Evolutionary conservation across 1,140 invertebrate genomes (phyloP).

Genomic region (Ceratosolen fusciceps): DNA sequence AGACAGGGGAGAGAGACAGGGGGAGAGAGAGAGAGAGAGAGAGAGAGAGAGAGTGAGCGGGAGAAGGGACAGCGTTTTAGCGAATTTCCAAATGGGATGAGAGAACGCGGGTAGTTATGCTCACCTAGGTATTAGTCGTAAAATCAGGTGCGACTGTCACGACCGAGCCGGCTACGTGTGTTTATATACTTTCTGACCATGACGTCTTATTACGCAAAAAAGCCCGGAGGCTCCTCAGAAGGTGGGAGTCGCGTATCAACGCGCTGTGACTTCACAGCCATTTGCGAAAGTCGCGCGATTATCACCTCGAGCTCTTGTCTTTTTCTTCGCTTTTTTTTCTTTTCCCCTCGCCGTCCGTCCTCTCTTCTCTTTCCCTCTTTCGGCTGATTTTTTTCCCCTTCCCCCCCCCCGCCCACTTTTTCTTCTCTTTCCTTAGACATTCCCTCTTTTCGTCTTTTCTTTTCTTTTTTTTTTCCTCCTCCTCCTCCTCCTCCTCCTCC

Average conservation of each 20-base stretch:
- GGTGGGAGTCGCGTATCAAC: constrained; percentile 53
- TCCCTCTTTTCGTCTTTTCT: too few relatives aligned
- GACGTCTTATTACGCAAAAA: constrained; percentile 60
- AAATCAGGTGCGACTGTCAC: constrained; percentile 61
- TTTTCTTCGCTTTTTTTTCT: constrained; percentile 16
- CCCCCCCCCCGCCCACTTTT: too few relatives aligned
- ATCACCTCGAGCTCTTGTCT: constrained; percentile 15
- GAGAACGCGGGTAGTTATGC: constrained; percentile 33
- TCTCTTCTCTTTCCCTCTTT: background rate
- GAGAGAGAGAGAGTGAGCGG: background rate
- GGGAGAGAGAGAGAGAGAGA: background rate
- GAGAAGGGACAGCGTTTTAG: background rate
- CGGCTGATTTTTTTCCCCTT: background rate
- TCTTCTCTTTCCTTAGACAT: too few relatives aligned
- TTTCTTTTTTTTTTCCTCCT: too few relatives aligned
- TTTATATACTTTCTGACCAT: constrained; percentile 57
- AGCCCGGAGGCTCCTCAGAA: constrained; percentile 52
- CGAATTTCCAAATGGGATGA: background rate
- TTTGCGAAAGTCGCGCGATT: constrained; percentile 33
- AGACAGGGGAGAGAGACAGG: background rate
- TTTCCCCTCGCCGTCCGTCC: background rate
- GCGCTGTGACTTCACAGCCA: constrained; percentile 13
- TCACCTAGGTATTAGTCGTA: constrained; percentile 59
- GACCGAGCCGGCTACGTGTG: constrained; percentile 53
- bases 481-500: too few relatives aligned